Conservation (phyloP, 2,113 vertebrate genomes). For the Thalassoma bifasciatum region DNA sequence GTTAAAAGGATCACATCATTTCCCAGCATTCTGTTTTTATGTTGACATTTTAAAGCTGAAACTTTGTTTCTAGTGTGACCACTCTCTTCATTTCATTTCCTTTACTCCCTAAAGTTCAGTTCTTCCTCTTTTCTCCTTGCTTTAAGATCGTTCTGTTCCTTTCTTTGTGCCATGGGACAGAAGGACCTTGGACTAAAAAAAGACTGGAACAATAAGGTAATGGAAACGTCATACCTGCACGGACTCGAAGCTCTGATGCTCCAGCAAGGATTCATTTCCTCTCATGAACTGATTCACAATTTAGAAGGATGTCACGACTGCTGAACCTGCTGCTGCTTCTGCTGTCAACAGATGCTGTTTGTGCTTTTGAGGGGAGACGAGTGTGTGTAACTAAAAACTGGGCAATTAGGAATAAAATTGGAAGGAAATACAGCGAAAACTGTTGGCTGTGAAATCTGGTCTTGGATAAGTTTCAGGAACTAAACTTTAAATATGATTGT, state of each 20-base stretch:
- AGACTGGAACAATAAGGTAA: background rate
- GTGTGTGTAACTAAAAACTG: too few species aligned
- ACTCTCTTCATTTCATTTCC: background rate
- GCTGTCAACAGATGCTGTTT: background rate
- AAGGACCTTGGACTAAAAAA: constrained; percentile 17
- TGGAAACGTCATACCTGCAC: background rate
- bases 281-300: background rate
- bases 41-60: too few species aligned
- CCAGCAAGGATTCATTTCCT: background rate
- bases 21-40: too few species aligned
- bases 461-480: background rate
- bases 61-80: too few species aligned
- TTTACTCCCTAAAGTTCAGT: background rate
- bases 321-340: background rate
- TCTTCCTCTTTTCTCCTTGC: background rate
- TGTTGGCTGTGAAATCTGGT: background rate
- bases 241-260: background rate
- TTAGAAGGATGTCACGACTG: background rate
- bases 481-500: background rate
- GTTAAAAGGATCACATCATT: too few species aligned
- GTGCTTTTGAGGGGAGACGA: background rate
- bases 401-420: too few species aligned
- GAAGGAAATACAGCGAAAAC: background rate
- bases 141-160: background rate
- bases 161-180: background rate